Percentiles rank a stretch among this genome's conserved stretches.
phyloP scores from a whole-genome alignment of 1,140 invertebrate species.

The Drosophila bifasciata region DNA sequence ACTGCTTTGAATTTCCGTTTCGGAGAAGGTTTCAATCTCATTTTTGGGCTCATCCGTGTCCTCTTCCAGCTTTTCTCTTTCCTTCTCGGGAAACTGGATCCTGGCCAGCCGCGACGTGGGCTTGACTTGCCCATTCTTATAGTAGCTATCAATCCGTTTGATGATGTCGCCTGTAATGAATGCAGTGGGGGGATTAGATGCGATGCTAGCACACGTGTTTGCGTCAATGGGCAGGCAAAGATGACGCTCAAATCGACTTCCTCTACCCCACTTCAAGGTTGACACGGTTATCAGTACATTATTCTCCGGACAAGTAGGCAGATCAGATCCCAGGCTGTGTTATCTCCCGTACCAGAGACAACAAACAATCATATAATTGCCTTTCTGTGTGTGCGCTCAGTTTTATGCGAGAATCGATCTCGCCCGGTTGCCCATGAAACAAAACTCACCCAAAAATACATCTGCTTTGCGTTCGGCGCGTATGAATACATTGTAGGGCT shows the following conservation, averaged over 20 bases:
- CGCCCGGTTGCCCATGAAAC: slow-evolving; percentile 27
- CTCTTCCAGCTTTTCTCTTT: slow-evolving; percentile 44
- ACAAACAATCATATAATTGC: slow-evolving; percentile 12
- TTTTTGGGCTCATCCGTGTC: slow-evolving; percentile 60
- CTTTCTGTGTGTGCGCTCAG: slow-evolving; percentile 22
- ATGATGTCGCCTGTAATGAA: slow-evolving; percentile 69
- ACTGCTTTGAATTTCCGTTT: slow-evolving; percentile 59
- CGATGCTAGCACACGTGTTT: slow-evolving; percentile 23
- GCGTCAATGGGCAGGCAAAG: slow-evolving; percentile 11
- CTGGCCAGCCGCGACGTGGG: slow-evolving; percentile 35
- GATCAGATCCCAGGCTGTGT: slow-evolving; percentile 13
- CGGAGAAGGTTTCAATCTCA: slow-evolving; percentile 78
- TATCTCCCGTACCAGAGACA: slow-evolving; percentile 22
- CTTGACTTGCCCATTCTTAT: slow-evolving; percentile 34
- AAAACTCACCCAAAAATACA: slow-evolving; percentile 74
- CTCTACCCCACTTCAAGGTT: slow-evolving; percentile 16
- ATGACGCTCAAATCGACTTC: slow-evolving; percentile 15
- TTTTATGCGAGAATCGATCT: slow-evolving; percentile 34
- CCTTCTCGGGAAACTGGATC: slow-evolving; percentile 61
- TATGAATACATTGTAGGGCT: slow-evolving; percentile 70
- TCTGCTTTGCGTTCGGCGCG: slow-evolving; percentile 81
- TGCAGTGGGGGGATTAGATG: slow-evolving; percentile 1
- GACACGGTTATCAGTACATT: slow-evolving; percentile 53
- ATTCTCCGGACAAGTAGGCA: too few relatives aligned
- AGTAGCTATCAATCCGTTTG: slow-evolving; percentile 76